Evolutionary conservation across 2,797 vertebrate genomes (phyloP).

Genomic region (Hoplostethus atlanticus): DNA sequence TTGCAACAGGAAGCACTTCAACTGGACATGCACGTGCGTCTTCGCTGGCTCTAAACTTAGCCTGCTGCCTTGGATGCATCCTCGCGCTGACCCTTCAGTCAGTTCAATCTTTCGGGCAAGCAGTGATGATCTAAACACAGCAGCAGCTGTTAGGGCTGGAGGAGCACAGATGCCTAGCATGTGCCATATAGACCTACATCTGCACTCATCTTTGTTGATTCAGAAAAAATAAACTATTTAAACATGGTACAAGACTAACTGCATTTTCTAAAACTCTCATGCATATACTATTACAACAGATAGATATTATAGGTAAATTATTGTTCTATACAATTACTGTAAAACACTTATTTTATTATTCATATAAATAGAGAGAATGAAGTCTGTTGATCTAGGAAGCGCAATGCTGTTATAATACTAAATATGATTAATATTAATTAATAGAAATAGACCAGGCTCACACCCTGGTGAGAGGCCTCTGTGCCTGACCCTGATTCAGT

Average conservation of each 20-base stretch:
- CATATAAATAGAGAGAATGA: neutral
- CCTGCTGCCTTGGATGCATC: constrained; percentile 32
- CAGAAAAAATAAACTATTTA: constrained; percentile 41
- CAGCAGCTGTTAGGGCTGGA: constrained; percentile 76
- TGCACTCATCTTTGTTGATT: constrained; percentile 74
- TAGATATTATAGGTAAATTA: neutral
- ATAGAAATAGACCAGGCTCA: neutral
- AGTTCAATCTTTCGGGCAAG: constrained; percentile 67
- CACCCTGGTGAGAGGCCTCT: constrained; percentile 25
- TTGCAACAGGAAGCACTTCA: constrained; percentile 33
- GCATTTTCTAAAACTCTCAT: constrained; percentile 15
- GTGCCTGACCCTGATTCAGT: constrained; percentile 29
- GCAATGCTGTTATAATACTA: constrained; percentile 15
- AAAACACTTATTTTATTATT: neutral
- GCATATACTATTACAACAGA: constrained; percentile 25
- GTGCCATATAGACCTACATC: constrained; percentile 65
- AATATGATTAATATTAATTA: too few species aligned
- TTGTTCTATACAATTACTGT: neutral
- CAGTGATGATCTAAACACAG: constrained; percentile 60
- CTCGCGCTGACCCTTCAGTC: constrained; percentile 55
- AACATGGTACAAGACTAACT: constrained; percentile 13
- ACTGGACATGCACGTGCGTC: constrained; percentile 36
- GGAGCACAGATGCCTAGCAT: constrained; percentile 63
- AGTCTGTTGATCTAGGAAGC: neutral
- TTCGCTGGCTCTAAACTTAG: constrained; percentile 29